phyloP scores from a whole-genome alignment of 92 coral and sea anemone species.

The Palythoa grandiflora region DNA sequence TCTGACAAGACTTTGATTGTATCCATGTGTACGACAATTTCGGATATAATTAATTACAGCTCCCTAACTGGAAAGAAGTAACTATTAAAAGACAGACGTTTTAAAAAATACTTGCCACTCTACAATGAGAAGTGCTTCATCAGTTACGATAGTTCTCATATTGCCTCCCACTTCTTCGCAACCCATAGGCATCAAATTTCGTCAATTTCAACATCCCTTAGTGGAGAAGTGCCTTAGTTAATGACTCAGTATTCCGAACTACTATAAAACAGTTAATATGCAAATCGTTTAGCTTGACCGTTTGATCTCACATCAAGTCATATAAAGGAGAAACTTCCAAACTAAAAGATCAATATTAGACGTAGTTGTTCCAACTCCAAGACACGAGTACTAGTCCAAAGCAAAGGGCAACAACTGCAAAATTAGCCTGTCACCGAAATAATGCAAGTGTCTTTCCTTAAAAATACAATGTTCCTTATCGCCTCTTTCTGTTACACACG shows the following conservation, averaged over 20 bases:
- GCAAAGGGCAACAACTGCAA: background rate
- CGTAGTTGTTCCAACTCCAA: background rate
- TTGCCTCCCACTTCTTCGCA: constrained; percentile 12
- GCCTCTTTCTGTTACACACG: background rate
- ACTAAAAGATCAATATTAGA: background rate
- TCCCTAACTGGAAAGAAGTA: background rate
- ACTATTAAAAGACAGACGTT: background rate
- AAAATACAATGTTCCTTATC: background rate
- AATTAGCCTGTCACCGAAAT: background rate
- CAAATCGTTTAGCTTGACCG: constrained; percentile 8
- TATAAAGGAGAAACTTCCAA: background rate
- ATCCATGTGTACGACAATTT: too few relatives aligned
- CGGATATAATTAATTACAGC: too few relatives aligned
- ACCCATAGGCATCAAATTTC: background rate
- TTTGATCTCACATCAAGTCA: background rate
- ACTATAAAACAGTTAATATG: constrained; percentile 15
- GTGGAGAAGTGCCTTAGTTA: too few relatives aligned
- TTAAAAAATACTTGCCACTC: background rate
- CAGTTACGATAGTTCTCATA: constrained; percentile 13
- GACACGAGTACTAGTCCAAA: background rate
- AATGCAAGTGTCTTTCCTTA: background rate
- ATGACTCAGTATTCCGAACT: constrained; percentile 1
- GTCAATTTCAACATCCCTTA: background rate
- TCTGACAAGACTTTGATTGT: too few relatives aligned
- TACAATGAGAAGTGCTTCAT: background rate